Base-by-base conservation (phyloP, 1,140 invertebrate genomes). In the Drosophila mayri region DNA sequence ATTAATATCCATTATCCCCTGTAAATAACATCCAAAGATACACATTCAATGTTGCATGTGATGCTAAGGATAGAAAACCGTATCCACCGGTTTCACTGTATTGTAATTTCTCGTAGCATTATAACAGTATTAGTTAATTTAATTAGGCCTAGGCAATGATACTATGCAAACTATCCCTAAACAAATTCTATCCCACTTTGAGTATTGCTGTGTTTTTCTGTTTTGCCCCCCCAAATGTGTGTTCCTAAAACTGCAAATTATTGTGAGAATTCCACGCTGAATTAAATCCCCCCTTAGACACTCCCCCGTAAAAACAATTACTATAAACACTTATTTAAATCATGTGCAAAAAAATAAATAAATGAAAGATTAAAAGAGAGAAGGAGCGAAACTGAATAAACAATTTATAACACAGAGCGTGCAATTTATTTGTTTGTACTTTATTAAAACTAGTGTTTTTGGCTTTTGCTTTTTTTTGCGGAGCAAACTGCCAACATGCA, bases 91-190 rank as follows among this genome's bases (percentile, higher is more conserved):
- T 73, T 61, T 60, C 75, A 77, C 43, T 77, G 63, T 68, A 77
- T 47, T 77, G 75, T 77, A 70, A 54, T 77, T 77, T 61, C 52
- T 55, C 22, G 64, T 86, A 87, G 85, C 76, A 78, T 81, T 87
- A 78, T 84, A 88, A 90, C 85, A 90, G 85, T 90, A 90, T 90
- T 90, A 90, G 85, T 85, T 90, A 90, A 90, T 90, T 90, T 62
- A 90, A 88, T 90, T 88, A 73, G 86, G 70, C 66, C 72, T 90
- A 88, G 80, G 52, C 52, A 55, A 40, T 25, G 38, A 40, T 25
- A 46, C 38, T 74, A 60, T 50, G 62, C 75, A 55, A 55, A 55
- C 20, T 38, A 38, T 52, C 22, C 75, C 37, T 30, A 20, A 22
- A 49, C n/a, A 18, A 18, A 7, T 0, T 32, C 4, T 6, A 9